A percentile compares a stretch with the other conserved stretches of the same genome.
phyloP scores from a whole-genome alignment of 92 coral and sea anemone genomes.

The Bergia puertoricense region DNA sequence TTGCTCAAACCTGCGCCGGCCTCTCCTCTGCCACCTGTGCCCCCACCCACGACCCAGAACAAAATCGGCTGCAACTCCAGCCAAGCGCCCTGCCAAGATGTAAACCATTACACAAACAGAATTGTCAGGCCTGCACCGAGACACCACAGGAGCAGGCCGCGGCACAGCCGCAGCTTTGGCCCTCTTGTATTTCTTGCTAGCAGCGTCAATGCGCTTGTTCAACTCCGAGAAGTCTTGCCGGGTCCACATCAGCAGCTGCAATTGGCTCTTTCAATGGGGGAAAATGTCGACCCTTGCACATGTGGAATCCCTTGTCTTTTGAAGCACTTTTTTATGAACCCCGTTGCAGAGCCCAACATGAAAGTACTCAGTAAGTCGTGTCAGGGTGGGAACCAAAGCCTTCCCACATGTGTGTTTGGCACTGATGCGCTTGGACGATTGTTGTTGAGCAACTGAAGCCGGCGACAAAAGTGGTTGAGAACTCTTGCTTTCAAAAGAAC shows the following conservation, averaged over 20 bases:
- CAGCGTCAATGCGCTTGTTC: constrained; percentile 15
- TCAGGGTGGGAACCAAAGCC: no score
- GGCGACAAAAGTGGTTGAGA: no score
- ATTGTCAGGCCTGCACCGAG: constrained; percentile 16
- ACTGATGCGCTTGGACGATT: no score
- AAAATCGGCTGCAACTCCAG: constrained; percentile 15
- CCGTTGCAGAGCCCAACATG: no score
- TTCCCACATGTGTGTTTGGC: no score
- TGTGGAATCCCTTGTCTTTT: no score
- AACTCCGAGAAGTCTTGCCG: constrained; percentile 15
- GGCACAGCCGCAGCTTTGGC: constrained; percentile 17
- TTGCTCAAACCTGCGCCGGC: constrained; percentile 4
- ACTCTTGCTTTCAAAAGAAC: no score
- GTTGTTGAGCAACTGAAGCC: no score
- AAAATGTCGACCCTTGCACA: no score
- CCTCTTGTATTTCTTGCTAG: constrained; percentile 13
- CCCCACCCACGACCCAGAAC: constrained; percentile 17
- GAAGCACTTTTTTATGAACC: no score
- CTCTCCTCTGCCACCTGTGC: constrained; percentile 17
- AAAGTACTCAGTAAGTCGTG: no score
- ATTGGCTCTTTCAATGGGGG: neutral
- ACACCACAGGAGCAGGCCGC: constrained; percentile 17
- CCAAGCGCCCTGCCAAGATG: constrained; percentile 17
- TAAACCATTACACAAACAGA: constrained; percentile 12
- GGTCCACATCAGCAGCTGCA: constrained; percentile 16